Percentiles rank a stretch among this genome's conserved stretches.
phyloP scores from a whole-genome alignment of 2,113 vertebrate species.

The Puma concolor region DNA sequence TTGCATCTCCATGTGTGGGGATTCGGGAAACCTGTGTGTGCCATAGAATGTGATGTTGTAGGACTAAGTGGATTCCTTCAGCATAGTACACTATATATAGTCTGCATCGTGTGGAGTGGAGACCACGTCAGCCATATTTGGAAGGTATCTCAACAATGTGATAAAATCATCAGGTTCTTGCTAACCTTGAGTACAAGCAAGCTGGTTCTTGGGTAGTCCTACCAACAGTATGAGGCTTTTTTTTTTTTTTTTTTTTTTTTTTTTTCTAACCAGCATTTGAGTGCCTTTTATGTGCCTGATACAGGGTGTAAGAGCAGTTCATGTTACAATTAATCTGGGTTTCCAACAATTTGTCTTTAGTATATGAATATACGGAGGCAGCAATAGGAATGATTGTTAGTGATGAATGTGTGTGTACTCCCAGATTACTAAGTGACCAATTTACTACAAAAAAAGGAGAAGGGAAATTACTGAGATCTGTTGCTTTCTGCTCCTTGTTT shows the following conservation, averaged over 20 bases:
- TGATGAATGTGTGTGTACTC: background rate
- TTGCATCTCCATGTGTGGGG: background rate
- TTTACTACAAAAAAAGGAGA: background rate
- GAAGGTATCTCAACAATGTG: background rate
- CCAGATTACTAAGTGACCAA: background rate
- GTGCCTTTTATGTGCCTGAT: background rate
- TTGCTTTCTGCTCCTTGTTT: background rate
- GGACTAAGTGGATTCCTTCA: background rate
- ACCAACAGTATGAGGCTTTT: background rate
- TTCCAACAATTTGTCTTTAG: background rate
- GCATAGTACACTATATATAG: fast-evolving
- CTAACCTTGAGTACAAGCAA: background rate
- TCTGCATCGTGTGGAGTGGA: background rate
- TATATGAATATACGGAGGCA: background rate
- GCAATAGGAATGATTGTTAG: background rate
- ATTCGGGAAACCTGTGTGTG: background rate
- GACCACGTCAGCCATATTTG: background rate
- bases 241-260: background rate
- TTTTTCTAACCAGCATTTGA: background rate
- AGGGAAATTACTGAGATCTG: background rate
- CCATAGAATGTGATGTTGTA: background rate
- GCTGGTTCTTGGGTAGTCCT: background rate
- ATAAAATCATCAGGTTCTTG: background rate
- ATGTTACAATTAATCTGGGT: background rate
- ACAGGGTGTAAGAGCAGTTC: background rate